phyloP scores from a whole-genome alignment of 2,888 invertebrate genomes.

The Polydesmus complanatus region DNA sequence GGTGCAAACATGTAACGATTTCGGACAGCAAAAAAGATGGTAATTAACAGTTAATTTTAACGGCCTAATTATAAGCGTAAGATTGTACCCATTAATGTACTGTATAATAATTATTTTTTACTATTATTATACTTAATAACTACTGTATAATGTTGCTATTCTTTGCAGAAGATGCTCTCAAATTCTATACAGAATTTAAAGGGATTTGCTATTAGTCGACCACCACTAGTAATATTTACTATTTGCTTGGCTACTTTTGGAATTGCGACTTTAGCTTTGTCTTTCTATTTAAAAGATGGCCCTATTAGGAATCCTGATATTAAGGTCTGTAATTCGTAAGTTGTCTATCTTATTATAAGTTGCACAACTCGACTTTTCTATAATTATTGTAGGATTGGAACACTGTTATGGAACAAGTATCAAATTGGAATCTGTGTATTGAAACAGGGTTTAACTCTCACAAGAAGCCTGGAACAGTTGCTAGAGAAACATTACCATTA shows the following conservation, averaged over 20 bases:
- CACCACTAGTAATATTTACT: slow-evolving; percentile 33
- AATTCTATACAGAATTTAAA: slow-evolving; percentile 29
- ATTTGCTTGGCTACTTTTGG: slow-evolving; percentile 32
- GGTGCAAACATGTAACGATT: too few relatives aligned
- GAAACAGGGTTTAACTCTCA: not conserved
- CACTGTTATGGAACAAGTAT: slow-evolving; percentile 28
- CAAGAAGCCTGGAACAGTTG: slow-evolving; percentile 3
- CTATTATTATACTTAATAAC: too few relatives aligned
- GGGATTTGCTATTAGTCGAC: slow-evolving; percentile 28
- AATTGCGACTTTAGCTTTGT: slow-evolving; percentile 29
- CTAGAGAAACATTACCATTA: not conserved
- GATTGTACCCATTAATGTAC: too few relatives aligned
- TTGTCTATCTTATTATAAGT: not conserved
- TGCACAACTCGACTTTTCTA: not conserved
- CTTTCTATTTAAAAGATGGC: slow-evolving; percentile 29
- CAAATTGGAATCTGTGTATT: slow-evolving; percentile 30
- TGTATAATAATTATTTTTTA: too few relatives aligned
- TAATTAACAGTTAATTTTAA: too few relatives aligned
- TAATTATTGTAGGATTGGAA: slow-evolving; percentile 26
- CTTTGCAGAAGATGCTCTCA: not conserved
- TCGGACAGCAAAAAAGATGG: too few relatives aligned
- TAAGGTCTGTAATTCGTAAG: slow-evolving; percentile 10
- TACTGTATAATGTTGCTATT: too few relatives aligned
- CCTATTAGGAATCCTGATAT: slow-evolving; percentile 31
- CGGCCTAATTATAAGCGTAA: too few relatives aligned